Evolutionary conservation across 2,888 invertebrate species (phyloP), one percentile per base, ranked within the genome.

Genomic region (Microdon myrmicae): DNA sequence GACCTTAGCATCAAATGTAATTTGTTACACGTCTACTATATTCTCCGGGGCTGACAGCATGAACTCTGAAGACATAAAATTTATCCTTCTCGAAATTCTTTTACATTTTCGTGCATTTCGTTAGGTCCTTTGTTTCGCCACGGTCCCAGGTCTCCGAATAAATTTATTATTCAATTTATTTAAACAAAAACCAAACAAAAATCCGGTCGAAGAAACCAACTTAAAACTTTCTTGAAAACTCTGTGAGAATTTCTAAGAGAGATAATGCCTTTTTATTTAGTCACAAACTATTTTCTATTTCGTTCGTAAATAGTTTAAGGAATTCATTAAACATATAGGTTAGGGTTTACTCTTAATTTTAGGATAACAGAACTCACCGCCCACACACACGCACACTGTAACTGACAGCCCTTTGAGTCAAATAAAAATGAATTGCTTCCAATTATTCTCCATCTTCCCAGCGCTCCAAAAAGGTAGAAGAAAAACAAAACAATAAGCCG

Each of bases 141-240:
- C 9, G 2, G 7, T 8, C 26, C 10, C 13, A 28, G 2, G 9
- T 20, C 20, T n/a, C 25, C n/a, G 2, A 28, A 19, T 39, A 17
- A 55, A 47, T 55, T 41, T 55, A 47, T 55, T 41, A 47, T 55
- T 47, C 55, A 39, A 55, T 55, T 55, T 47, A 41, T 39, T 47
- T 39, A 37, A 38, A 38, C 19, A 37, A 41, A 34, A n/a, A 12
- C 16, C 2, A 4, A 51, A 19, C 3, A 2, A 10, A 35, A 16
- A n/a, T n/a, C n/a, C n/a, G 10, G 6, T 5, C 10, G 22, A 43
- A 13, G 5, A 26, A 23, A 19, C 4, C 7, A 9, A 37, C 19
- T 4, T n/a, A 9, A 22, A 32, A 23, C 25, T 49, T 38, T 19
- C 28, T 47, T 29, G n/a, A 16, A 39, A 55, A 22, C 34, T 55